Evolutionary conservation across 2,888 invertebrate species (phyloP).

Genomic region (Melipona bicolor): DNA sequence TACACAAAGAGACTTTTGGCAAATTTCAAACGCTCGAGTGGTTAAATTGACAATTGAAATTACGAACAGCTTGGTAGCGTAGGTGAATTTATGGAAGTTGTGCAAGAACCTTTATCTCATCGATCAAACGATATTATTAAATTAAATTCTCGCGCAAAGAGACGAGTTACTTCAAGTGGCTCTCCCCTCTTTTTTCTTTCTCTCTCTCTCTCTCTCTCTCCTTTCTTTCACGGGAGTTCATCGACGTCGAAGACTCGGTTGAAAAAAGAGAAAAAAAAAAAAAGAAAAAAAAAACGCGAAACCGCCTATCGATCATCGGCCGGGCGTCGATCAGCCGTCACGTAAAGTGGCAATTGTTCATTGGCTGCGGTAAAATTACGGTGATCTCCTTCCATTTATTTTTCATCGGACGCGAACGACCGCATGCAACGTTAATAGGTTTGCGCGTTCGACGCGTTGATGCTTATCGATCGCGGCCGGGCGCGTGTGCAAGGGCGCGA

Average conservation of each 20-base stretch:
- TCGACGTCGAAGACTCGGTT: constrained; percentile 9
- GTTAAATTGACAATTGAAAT: not conserved
- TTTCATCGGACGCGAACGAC: constrained; percentile 17
- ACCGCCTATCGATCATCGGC: constrained; percentile 21
- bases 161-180: not conserved
- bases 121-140: constrained; percentile 26
- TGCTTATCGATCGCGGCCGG: constrained; percentile 42
- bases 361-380: constrained; percentile 29
- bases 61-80: not conserved
- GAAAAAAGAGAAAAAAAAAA: not conserved
- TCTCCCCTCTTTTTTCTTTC: too few species aligned
- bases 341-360: constrained; percentile 39
- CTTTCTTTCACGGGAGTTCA: not conserved
- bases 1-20: too few species aligned
- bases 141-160: not conserved
- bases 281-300: not conserved
- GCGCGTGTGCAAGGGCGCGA: constrained; percentile 14
- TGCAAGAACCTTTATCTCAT: not conserved
- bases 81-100: not conserved
- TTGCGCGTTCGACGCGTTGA: constrained; percentile 34
- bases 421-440: constrained; percentile 39
- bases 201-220: too few species aligned
- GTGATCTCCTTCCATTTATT: constrained; percentile 32
- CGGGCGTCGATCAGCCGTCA: constrained; percentile 37
- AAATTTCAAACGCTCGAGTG: too few species aligned